A percentile compares a stretch with the other conserved stretches of the same genome.
phyloP scores from a whole-genome alignment of 2,797 vertebrate species.

The Tauraco hartlaubi region DNA sequence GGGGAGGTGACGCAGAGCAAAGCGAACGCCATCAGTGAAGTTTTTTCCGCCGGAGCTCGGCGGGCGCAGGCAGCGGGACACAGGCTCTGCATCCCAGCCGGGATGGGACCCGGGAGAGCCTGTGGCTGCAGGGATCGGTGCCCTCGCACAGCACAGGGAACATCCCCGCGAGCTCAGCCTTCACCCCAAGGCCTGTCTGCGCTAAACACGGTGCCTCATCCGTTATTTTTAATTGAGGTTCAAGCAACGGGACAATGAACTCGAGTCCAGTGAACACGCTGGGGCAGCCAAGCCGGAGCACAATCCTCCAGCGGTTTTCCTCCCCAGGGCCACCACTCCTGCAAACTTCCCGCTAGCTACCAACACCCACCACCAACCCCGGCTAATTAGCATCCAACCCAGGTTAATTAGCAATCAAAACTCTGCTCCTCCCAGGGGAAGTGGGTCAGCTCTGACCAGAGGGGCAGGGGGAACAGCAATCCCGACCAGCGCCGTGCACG shows the following conservation, averaged over 20 bases:
- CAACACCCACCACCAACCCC: neutral
- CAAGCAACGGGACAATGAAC: neutral
- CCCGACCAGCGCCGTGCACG: rapidly evolving
- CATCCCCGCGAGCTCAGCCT: neutral
- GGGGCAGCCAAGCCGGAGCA: neutral
- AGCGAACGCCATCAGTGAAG: neutral
- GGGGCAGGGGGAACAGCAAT: rapidly evolving
- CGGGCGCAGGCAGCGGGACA: neutral
- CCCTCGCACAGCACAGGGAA: rapidly evolving
- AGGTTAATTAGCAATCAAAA: neutral
- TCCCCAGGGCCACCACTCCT: neutral
- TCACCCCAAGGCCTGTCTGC: neutral
- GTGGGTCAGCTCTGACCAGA: neutral
- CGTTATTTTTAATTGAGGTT: neutral
- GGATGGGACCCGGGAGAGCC: neutral
- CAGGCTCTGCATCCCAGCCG: rapidly evolving
- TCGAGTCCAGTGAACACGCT: rapidly evolving
- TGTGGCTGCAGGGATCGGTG: rapidly evolving
- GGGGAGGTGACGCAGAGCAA: neutral
- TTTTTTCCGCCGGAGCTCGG: neutral
- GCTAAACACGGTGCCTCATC: rapidly evolving
- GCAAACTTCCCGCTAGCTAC: neutral
- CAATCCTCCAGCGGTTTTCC: rapidly evolving
- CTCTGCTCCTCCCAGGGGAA: neutral
- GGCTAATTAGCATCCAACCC: neutral